These are phyloP conservation scores for Ichneumoninae sp. DNA, from an alignment of 2,888 invertebrate genomes.

Conservation along the genomic window DNA sequence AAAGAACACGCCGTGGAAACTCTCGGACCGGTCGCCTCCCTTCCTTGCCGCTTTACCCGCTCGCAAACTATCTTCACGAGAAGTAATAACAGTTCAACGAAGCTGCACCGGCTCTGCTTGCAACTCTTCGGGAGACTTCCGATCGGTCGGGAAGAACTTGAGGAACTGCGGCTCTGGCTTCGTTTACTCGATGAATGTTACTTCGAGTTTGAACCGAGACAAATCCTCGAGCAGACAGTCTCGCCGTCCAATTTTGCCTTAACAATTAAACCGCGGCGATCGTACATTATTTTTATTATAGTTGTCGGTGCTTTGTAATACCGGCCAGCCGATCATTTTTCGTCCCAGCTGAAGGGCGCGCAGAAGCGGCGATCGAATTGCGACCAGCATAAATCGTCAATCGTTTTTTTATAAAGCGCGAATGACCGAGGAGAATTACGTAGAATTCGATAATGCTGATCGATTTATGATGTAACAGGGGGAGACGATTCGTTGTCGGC, in stretches of 20 bases:
- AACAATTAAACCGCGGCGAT: slow-evolving; percentile 1
- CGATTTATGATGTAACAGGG: slow-evolving; percentile 37
- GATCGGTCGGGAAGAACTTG: slow-evolving; percentile 53
- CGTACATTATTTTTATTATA: background rate
- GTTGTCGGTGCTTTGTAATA: background rate
- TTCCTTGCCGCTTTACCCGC: background rate
- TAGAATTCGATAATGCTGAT: slow-evolving; percentile 33
- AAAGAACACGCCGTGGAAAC: slow-evolving; percentile 59
- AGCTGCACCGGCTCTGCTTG: slow-evolving; percentile 26
- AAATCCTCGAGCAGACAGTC: background rate
- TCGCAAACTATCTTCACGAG: slow-evolving; percentile 40
- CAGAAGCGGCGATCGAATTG: background rate
- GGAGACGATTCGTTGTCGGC: background rate
- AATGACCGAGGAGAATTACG: background rate
- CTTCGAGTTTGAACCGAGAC: slow-evolving; percentile 34
- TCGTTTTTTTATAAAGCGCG: background rate
- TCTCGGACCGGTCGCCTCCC: slow-evolving; percentile 22
- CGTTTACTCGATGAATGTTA: slow-evolving; percentile 28
- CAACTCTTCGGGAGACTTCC: slow-evolving; percentile 51
- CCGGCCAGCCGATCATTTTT: background rate
- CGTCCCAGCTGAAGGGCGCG: background rate
- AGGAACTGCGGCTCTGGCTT: slow-evolving; percentile 38
- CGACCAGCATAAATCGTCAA: background rate
- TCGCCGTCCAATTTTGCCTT: slow-evolving; percentile 5
- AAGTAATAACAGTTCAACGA: slow-evolving; percentile 65